Evolutionary conservation across 2,113 vertebrate species (phyloP), one percentile per base, ranked within the genome.

Genomic region (Mustelus asterias): DNA sequence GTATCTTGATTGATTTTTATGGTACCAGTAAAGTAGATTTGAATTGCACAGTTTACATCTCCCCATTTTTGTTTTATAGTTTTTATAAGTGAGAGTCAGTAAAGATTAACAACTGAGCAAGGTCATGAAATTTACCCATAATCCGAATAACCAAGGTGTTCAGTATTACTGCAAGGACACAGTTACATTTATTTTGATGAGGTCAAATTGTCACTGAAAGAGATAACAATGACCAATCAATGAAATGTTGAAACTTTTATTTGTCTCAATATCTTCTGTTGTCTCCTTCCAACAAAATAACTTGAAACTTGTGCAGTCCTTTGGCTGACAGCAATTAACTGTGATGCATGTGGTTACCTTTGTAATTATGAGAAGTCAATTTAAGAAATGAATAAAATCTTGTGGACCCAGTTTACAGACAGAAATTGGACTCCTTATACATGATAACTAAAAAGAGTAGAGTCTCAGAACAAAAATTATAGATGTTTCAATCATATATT

Each of bases 31-130:
- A 70, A 70, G 6, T 72, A 95, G 13, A 33, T 95, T 95, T 44
- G 67, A 60, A 95, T 95, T 76, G 67, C 41, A 54, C n/a, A 20
- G 26, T 72, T 69, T 44, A 48, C 29, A 44, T 48, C 1, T 72
- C 69, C 24, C 90, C 37, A 67, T 69, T 94, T 69, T 69, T 29
- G 3, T 26, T 95, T 95, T 95, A 95, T 95, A 13, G 94, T 72
- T 95, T 90, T 90, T 33, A 90, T 29, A 33, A 60, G 24, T 60
- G 54, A 26, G 41, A 14, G 41, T 95, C 37, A 95, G 29, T 95
- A 95, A 95, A 54, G 11, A 54, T 72, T 48, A 72, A 72, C 93
- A 48, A 54, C 8, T 44, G 37, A 94, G n/a, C 37, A 94, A 94
- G 65, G 94, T 33, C 58, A 72, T n/a, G 67, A 54, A 10, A 33